phyloP scores from a whole-genome alignment of 2,888 invertebrate genomes.

The Drosophila atripex region DNA sequence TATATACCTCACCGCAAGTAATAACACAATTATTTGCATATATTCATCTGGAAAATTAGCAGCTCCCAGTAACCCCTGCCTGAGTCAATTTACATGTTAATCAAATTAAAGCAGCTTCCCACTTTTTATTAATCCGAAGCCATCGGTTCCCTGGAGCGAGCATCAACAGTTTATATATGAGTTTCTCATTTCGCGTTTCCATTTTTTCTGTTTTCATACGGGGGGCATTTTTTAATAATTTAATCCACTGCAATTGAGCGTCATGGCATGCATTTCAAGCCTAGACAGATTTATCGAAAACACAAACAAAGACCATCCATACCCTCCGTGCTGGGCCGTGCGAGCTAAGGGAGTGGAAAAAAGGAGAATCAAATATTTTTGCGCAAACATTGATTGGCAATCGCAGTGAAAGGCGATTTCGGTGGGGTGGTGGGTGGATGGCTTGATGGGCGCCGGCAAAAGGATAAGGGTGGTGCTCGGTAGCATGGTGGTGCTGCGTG shows the following conservation, averaged over 20 bases:
- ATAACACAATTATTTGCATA: conserved; percentile 43
- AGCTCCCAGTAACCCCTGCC: conserved; percentile 27
- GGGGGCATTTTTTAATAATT: conserved; percentile 71
- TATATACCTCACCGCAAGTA: conserved; percentile 15
- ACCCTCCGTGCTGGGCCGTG: neutral
- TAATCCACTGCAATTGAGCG: conserved; percentile 78
- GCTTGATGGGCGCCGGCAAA: neutral
- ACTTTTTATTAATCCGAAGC: conserved; percentile 55
- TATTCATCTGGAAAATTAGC: conserved; percentile 3
- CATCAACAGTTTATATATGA: conserved; percentile 16
- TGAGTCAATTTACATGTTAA: conserved; percentile 71
- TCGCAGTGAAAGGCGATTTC: conserved; percentile 33
- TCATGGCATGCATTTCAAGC: conserved; percentile 53
- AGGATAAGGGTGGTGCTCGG: conserved; percentile 6
- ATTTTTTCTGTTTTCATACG: conserved; percentile 34
- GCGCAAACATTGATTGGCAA: conserved; percentile 79
- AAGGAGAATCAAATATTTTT: conserved; percentile 73
- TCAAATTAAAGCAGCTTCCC: conserved; percentile 66
- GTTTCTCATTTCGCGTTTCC: conserved; percentile 32
- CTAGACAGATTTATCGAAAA: conserved; percentile 73
- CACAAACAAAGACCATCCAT: conserved; percentile 58
- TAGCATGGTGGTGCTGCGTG: neutral
- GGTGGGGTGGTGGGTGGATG: conserved; percentile 4
- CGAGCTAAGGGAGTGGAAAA: conserved; percentile 74
- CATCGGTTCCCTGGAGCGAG: neutral